Evolutionary conservation across 2,113 vertebrate species (phyloP), one percentile per base, ranked within the genome.

Genomic region (Montifringilla adamsi): DNA sequence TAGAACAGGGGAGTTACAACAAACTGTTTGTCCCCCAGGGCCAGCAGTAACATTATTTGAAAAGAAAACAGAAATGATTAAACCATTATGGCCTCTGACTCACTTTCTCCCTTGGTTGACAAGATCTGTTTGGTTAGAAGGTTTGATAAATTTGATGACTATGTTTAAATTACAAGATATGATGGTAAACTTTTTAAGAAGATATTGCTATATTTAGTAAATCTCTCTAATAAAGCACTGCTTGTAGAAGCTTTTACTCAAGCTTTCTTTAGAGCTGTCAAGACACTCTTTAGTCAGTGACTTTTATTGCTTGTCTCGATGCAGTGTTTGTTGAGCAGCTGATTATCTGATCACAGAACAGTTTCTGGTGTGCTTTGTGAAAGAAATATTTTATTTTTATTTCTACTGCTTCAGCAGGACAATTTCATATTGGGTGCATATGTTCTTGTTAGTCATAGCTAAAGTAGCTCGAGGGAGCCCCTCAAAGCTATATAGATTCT

Each of bases 201-300:
- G 33, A 30, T 80, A 58, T 53, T 66, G 83, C 86, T 89, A 4
- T 49, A 47, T 87, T 84, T 89, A 67, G 41, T 80, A 70, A 87
- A 74, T 78, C 37, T 88, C 43, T 89, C 28, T 89, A 77, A 86
- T 77, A 88, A 90, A 95, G 62, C 60, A 15, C 30, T 73, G 49
- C 70, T 75, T 75, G 53, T 56, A 76, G 72, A 67, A 79, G 85
- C 89, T 94, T 88, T 94, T 86, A 90, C 73, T 93, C 39, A 59
- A 67, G 86, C 49, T 86, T 93, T 43, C 83, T 94, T 90, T 86
- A 74, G 73, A 94, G 72, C 83, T 93, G 83, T 77, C 86, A 93
- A 46, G 85, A 30, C 5, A 33, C 72, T 93, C 72, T 88, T 83
- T 76, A 88, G 79, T 86, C 79, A 49, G 35, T 89, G 86, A 22